Base-by-base conservation (phyloP, 2,113 vertebrate genomes). In the Vulpes lagopus region DNA sequence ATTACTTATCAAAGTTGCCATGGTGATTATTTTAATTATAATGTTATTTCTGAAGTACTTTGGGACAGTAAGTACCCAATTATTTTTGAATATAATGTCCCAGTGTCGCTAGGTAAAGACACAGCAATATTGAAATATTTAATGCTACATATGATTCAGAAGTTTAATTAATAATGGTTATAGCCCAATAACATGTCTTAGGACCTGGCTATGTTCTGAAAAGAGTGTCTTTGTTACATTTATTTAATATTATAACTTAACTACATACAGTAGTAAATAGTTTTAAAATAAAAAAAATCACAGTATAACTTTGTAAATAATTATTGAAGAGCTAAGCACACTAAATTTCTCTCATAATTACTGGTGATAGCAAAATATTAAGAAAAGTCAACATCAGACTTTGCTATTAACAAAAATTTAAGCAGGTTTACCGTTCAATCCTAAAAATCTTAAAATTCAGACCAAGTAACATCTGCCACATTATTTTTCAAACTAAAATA, bases 1-100 rank as follows among this genome's bases (percentile, higher is more conserved):
- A 87, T 82, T 94, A 76, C 62, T 73, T 62, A 86, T 30, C 17
- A 5, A 91, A 84, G 30, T 49, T 91, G 3, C 27, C 62, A 73
- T 64, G 30, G 43, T 27, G 62, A 88, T 35, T 62, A 55, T 78
- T 78, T 83, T 83, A 69, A 51, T 60, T 38, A 79, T 8, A 55
- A 83, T 53, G 76, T 88, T 91, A 91, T 38, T 73, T 92, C 55
- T 84, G 9, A 89, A 88, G 78, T 92, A 49, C 38, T 64, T 60
- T 73, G n/a, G 23, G 62, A 82, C 5, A 38, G 64, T 64, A 38
- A 38, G 64, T 64, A 38, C 15, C 30, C 35, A 55, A 84, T 89
- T 84, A 74, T 60, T 96, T 76, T 74, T 27, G 2, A 84, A 43
- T 79, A 78, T n/a, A 65, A 74, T 85, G 53, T 11, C 9, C 12